Evolutionary conservation across 1,140 invertebrate species (phyloP), one percentile per base, ranked within the genome.

Genomic region (Danaus melanippus): DNA sequence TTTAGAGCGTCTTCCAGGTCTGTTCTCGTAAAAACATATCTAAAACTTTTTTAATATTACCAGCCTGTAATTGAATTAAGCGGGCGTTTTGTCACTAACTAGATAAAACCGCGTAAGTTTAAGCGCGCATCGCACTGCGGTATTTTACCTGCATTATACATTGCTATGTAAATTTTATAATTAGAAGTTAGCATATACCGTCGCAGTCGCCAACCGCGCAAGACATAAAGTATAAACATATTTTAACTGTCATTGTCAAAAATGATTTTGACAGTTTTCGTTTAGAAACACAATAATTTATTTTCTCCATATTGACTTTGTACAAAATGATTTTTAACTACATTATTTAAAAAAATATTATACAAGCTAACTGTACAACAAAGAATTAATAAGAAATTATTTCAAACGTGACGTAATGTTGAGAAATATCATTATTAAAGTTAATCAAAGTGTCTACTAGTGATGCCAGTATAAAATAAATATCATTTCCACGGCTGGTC

Each of bases 91-190:
- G 61, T 55, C 51, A 60, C 50, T 45, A 48, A 50, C 40, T 58
- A 64, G 69, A 71, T 53, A 61, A 62, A 55, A 49, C 60, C 60
- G 45, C 46, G 56, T 69, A 69, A 56, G 55, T 71, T 64, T 62
- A 61, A 51, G 53, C 59, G 58, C 69, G 64, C 71, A 73, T 76
- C 78, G 80, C 79, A 84, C 66, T 84, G 81, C 81, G 73, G 81
- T 67, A 86, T 82, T 84, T 86, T 84, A 80, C 75, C 81, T 79
- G 83, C 83, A 86, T 72, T 76, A 72, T 64, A 75, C 64, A 74
- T 81, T 76, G 76, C 70, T 56, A 71, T 73, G 69, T 62, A 64
- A 69, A 76, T 73, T 72, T 69, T 80, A 72, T 77, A 77, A 75
- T 69, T 74, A 76, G 68, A 67, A 74, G 59, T 58, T 42, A 56